Conservation (phyloP, 2,113 vertebrate species). For the Nothoprocta perdicaria region DNA sequence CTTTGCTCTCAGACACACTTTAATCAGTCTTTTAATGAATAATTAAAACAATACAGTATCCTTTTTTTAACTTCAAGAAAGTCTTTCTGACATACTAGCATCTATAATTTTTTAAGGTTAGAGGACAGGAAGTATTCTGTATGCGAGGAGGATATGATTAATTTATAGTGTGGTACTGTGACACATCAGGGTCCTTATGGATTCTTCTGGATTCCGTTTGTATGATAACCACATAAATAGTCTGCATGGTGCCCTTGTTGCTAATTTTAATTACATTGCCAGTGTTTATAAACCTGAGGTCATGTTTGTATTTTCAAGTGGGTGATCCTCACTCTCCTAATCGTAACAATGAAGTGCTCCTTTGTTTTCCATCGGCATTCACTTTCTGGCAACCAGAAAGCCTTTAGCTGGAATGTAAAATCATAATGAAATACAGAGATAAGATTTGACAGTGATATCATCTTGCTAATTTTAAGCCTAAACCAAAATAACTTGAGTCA, state of each 20-base stretch:
- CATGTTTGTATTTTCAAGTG: background rate
- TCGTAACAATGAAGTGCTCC: background rate
- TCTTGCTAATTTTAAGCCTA: background rate
- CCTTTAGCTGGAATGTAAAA: slow-evolving; percentile 7
- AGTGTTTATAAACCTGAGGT: background rate
- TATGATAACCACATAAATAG: background rate
- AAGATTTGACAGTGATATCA: background rate
- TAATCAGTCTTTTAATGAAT: slow-evolving; percentile 22
- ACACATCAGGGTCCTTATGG: background rate
- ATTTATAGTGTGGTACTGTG: background rate
- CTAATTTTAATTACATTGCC: background rate
- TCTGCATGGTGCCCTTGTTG: background rate
- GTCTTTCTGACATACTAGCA: background rate
- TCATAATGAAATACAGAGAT: background rate
- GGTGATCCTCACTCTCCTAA: background rate
- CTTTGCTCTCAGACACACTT: background rate
- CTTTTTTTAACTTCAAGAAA: background rate
- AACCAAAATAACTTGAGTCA: background rate
- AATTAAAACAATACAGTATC: background rate
- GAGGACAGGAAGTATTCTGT: background rate
- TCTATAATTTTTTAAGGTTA: background rate
- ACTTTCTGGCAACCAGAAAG: background rate
- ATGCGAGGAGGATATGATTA: background rate
- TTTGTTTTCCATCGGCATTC: background rate
- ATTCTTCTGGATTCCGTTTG: background rate